Evolutionary conservation across 2,888 invertebrate species (phyloP).

Genomic region (Odontothrips loti): DNA sequence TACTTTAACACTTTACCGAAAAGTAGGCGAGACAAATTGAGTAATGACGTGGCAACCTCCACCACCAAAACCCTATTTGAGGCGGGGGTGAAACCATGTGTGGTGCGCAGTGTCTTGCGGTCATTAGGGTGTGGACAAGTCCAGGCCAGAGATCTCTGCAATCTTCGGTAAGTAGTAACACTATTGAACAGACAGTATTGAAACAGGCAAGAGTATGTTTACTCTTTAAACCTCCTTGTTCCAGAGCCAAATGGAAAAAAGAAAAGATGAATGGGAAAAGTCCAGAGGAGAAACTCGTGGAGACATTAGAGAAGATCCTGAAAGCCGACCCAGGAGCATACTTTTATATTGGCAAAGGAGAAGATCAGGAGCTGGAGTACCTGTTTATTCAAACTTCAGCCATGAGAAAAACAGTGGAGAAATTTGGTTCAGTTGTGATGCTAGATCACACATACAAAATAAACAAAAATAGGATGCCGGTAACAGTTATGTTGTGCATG

Average conservation of each 20-base stretch:
- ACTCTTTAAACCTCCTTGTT: no score
- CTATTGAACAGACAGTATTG: not conserved
- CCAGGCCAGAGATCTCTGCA: not conserved
- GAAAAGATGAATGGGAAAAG: not conserved
- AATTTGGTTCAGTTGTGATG: no score
- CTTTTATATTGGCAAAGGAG: no score
- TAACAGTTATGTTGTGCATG: not conserved
- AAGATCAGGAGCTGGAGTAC: no score
- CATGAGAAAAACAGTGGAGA: no score
- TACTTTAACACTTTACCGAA: no score
- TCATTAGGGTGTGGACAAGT: not conserved
- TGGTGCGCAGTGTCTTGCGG: not conserved
- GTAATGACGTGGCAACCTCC: not conserved
- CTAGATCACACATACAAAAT: conserved; percentile 2
- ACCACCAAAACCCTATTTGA: not conserved
- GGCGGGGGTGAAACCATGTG: not conserved
- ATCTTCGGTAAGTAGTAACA: not conserved
- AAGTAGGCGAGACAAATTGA: no score
- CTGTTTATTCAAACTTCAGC: no score
- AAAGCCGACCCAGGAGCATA: no score
- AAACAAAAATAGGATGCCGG: not conserved
- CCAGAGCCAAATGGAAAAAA: not conserved
- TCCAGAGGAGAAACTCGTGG: not conserved
- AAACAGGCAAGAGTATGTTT: not conserved
- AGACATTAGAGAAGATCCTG: not conserved